These are phyloP conservation scores for Caenorhabditis virilis DNA, from an alignment of 2,888 invertebrate genomes.

Conservation along the genomic window DNA sequence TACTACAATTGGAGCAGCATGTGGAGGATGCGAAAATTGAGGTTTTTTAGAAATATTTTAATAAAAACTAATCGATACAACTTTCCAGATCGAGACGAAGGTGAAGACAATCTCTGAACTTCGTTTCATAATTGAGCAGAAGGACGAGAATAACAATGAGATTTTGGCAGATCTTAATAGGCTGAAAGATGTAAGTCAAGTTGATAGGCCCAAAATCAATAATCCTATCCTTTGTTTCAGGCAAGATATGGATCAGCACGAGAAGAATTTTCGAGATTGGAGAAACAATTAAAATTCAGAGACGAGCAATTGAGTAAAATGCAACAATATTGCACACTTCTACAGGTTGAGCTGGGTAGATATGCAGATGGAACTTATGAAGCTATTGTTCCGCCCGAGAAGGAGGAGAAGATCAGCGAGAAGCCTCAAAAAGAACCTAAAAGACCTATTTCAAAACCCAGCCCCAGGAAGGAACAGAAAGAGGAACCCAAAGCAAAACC, in stretches of 20 bases:
- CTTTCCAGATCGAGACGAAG: not conserved
- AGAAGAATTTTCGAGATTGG: conserved; percentile 49
- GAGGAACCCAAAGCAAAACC: conserved; percentile 8
- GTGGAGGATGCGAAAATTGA: conserved; percentile 24
- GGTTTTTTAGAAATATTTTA: too few species aligned
- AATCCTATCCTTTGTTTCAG: too few species aligned
- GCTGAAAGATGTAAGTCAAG: conserved; percentile 40
- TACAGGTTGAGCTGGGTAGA: conserved; percentile 54
- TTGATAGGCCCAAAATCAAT: too few species aligned
- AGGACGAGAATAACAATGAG: conserved; percentile 34
- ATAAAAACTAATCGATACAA: conserved; percentile 6
- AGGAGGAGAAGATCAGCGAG: conserved; percentile 5
- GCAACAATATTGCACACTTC: conserved; percentile 56
- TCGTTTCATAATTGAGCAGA: conserved; percentile 26
- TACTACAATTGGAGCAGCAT: conserved; percentile 55
- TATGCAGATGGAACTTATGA: conserved; percentile 24
- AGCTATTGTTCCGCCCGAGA: not conserved
- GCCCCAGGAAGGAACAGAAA: conserved; percentile 3
- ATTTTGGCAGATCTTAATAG: conserved; percentile 36
- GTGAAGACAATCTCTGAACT: conserved; percentile 13
- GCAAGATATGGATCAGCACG: conserved; percentile 53
- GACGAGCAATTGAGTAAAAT: conserved; percentile 62
- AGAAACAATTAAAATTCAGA: conserved; percentile 59
- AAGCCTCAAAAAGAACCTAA: not conserved
- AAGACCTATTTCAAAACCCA: too few species aligned